Percentiles rank a stretch among this genome's conserved stretches.
Evolutionary conservation across 2,888 invertebrate genomes (phyloP).

Genomic region (Lordiphosa andalusiaca): DNA sequence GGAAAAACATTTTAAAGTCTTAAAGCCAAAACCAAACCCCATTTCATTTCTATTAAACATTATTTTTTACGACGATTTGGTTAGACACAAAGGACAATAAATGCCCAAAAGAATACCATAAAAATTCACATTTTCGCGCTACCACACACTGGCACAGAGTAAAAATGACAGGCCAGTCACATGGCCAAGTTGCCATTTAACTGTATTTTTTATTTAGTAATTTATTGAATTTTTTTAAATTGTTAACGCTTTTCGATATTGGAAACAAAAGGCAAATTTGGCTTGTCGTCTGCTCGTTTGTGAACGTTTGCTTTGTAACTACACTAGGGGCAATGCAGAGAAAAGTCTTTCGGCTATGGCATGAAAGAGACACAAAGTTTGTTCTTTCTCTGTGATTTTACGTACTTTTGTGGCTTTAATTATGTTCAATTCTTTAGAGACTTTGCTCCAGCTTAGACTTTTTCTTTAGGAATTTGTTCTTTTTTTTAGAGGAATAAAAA

Average conservation of each 20-base stretch:
- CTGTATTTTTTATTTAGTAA: conserved; percentile 47
- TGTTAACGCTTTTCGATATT: conserved; percentile 26
- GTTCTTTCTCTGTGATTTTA: too few relatives aligned
- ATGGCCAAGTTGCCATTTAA: conserved; percentile 9
- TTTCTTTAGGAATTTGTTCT: too few relatives aligned
- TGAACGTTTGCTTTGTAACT: conserved; percentile 21
- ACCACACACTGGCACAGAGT: too few relatives aligned
- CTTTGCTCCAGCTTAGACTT: too few relatives aligned
- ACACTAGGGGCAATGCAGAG: not conserved
- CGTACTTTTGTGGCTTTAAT: too few relatives aligned
- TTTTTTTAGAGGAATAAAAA: too few relatives aligned
- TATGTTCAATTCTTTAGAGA: too few relatives aligned
- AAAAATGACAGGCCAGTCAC: conserved; percentile 19
- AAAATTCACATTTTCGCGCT: conserved; percentile 5
- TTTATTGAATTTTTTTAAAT: conserved; percentile 62
- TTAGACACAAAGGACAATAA: not conserved
- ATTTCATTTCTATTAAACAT: conserved; percentile 3
- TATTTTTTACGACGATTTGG: not conserved
- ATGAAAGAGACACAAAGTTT: too few relatives aligned
- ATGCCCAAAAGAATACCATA: not conserved
- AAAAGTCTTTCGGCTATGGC: not conserved
- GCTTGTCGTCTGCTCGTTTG: conserved; percentile 8
- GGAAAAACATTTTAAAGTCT: not conserved
- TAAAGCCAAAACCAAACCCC: not conserved
- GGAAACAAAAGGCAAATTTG: conserved; percentile 6